These are phyloP conservation scores for Pristiophorus japonicus DNA, from an alignment of 2,113 vertebrate species.

Conservation along the genomic window DNA sequence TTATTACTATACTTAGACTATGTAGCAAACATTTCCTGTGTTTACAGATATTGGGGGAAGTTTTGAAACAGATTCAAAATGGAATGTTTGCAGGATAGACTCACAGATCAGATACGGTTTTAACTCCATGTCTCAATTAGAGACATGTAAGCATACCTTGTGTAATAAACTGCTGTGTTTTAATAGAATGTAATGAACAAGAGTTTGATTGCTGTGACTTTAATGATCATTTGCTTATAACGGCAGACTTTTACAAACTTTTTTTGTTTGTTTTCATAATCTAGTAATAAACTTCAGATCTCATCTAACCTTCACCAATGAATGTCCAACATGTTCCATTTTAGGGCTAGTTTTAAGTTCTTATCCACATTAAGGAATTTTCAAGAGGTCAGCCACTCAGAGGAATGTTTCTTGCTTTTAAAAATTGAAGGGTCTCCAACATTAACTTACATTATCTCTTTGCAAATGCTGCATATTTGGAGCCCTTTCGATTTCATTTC, in stretches of 20 bases:
- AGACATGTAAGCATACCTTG: not conserved
- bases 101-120: not conserved
- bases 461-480: not conserved
- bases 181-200: not conserved
- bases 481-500: not conserved
- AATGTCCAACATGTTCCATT: not conserved
- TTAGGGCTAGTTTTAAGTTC: not conserved
- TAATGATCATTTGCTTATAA: not conserved
- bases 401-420: not conserved
- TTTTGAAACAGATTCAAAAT: not conserved
- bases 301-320: not conserved
- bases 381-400: not conserved
- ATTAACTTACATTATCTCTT: not conserved
- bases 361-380: not conserved
- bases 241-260: not conserved
- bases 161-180: not conserved
- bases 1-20: not conserved
- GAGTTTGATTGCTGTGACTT: not conserved
- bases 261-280: not conserved
- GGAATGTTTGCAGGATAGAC: not conserved
- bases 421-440: not conserved
- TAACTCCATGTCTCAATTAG: not conserved
- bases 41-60: not conserved
- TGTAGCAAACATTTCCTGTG: not conserved
- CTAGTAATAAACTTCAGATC: not conserved